Percentiles rank a stretch among this genome's conserved stretches.
Evolutionary conservation across 1,140 invertebrate species (phyloP).

Genomic region (Cotesia vestalis): DNA sequence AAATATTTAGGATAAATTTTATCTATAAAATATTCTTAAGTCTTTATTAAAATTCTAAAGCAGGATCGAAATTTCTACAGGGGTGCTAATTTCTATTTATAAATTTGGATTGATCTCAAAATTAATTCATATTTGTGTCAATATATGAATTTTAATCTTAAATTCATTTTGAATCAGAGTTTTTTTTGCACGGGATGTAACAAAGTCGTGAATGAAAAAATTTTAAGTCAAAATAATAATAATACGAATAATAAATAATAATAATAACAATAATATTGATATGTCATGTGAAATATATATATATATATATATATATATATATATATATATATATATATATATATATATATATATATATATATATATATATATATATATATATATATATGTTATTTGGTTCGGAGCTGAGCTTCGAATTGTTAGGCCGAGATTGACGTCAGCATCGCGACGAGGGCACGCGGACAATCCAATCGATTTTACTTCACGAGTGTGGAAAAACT

Average conservation of each 20-base stretch:
- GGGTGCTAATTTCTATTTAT: too few relatives aligned
- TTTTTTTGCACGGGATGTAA: neutral
- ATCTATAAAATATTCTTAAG: too few relatives aligned
- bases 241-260: neutral
- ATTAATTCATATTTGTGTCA: too few relatives aligned
- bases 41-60: too few relatives aligned
- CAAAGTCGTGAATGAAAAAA: neutral
- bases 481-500: neutral
- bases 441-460: slow-evolving; percentile 17
- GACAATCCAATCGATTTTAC: slow-evolving; percentile 23
- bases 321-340: slow-evolving; percentile 58
- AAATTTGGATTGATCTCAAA: too few relatives aligned
- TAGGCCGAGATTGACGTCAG: slow-evolving; percentile 47
- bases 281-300: slow-evolving; percentile 41
- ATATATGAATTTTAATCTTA: too few relatives aligned
- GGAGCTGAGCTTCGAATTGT: slow-evolving; percentile 63
- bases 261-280: slow-evolving; percentile 5
- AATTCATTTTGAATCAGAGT: too few relatives aligned
- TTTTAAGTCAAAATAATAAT: neutral
- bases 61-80: too few relatives aligned
- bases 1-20: too few relatives aligned
- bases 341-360: slow-evolving; percentile 61
- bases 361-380: slow-evolving; percentile 62
- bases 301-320: slow-evolving; percentile 64
- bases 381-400: slow-evolving; percentile 61